Base-by-base conservation (phyloP, 2,888 invertebrate genomes). In the Diaprepes abbreviatus region DNA sequence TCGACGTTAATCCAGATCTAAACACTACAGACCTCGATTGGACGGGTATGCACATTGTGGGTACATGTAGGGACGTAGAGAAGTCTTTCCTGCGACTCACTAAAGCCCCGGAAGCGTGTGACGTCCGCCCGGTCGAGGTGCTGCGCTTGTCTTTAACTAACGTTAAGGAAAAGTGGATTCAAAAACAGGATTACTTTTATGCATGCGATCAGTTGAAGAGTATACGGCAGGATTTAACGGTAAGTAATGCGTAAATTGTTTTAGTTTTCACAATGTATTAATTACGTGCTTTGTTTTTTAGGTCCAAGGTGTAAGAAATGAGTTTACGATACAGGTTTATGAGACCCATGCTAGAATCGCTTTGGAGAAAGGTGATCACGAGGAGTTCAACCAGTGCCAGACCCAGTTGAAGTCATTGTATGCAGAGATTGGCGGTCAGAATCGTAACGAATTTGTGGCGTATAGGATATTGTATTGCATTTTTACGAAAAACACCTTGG, bases 321-420 rank as follows among this genome's bases (percentile, higher is more conserved):
- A 89, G 74, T 97, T 99, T 82, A 97, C 98, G 62, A 93, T 99
- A n/a, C 90, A 94, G 81, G 99, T 99, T 9, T 99, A 99, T 86
- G 99, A 99, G 87, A 97, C 97, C 2, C 98, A 99, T 87, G 98
- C 98, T 3, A 89, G 98, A 63, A 96, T 99, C 80, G 98, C 98
- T 55, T 88, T 99, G 83, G 98, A 99, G 84, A 97, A 95, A 86
- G 96, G 96, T 59, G 99, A 99, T 83, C 97, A 97, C 83, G 98
- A 97, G 82, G 99, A 99, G 84, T 99, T 98, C 83, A 99, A 99
- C 87, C 98, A 99, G 85, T 99, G 99, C 83, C 99, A 99, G 86
- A 97, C 97, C 10, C 99, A 99, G 86, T 87, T 99, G 60, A 95
- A 95, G 87, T 93, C 95, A 89, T 88, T 99, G 31, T 99, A 99